These are phyloP conservation scores for Spinibarbus caldwelli DNA, from an alignment of 2,797 vertebrate genomes.

Conservation along the genomic window DNA sequence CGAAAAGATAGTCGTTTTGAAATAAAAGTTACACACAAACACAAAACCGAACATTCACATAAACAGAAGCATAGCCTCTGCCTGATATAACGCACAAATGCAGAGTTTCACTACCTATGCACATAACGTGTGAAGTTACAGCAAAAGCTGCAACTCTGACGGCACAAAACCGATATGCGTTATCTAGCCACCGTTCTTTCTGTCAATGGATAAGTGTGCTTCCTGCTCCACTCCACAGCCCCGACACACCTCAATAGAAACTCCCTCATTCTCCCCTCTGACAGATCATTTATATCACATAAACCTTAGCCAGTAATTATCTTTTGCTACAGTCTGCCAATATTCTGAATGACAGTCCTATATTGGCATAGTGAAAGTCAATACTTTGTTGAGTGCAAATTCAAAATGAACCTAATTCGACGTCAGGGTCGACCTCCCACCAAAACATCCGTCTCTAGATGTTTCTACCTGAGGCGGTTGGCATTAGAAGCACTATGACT, in stretches of 20 bases:
- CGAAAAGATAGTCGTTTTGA: neutral
- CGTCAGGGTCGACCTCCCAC: slow-evolving; percentile 1
- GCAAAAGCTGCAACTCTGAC: neutral
- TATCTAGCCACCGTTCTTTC: slow-evolving; percentile 43
- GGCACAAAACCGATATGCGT: slow-evolving; percentile 30
- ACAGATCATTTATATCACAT: slow-evolving; percentile 82
- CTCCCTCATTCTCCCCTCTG: slow-evolving; percentile 57
- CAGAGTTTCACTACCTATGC: slow-evolving; percentile 38
- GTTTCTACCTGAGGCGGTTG: neutral
- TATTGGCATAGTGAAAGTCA: slow-evolving; percentile 60
- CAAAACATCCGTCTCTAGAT: slow-evolving; percentile 3
- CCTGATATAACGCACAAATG: slow-evolving; percentile 47
- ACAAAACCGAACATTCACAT: slow-evolving; percentile 18
- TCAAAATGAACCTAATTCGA: slow-evolving; percentile 33
- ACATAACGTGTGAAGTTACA: slow-evolving; percentile 28
- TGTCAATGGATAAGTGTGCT: slow-evolving; percentile 27
- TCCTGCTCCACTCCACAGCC: slow-evolving; percentile 39
- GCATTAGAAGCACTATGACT: neutral
- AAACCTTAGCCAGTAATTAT: slow-evolving; percentile 80
- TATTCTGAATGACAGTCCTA: slow-evolving; percentile 75
- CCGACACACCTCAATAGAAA: slow-evolving; percentile 37
- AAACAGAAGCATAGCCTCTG: neutral
- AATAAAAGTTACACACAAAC: neutral
- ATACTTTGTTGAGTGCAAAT: slow-evolving; percentile 46
- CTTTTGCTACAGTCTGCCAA: slow-evolving; percentile 76